Percentiles rank a stretch among this genome's conserved stretches.
These are phyloP conservation scores for Pachyrhynchus sulphureomaculatus DNA, from an alignment of 1,140 invertebrate genomes.

Conservation along the genomic window DNA sequence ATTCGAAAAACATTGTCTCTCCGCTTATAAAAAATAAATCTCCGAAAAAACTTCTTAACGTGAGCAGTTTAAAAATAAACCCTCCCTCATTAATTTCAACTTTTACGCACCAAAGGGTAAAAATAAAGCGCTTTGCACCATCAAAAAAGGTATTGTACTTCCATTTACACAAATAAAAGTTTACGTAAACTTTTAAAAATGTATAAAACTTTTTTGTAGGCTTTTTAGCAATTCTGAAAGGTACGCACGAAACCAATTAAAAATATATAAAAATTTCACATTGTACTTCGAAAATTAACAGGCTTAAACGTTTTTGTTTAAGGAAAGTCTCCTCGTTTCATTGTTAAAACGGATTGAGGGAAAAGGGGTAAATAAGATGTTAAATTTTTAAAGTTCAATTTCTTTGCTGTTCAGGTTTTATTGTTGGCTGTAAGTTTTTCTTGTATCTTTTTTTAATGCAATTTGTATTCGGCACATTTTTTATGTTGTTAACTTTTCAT, in stretches of 20 bases:
- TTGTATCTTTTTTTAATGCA: not conserved
- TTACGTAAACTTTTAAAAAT: not conserved
- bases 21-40: not conserved
- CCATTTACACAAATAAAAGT: slow-evolving; percentile 1
- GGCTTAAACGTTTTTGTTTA: not conserved
- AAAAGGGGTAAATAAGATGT: slow-evolving; percentile 1
- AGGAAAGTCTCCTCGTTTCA: not conserved
- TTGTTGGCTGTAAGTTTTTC: not conserved
- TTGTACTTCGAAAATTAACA: not conserved
- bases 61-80: not conserved
- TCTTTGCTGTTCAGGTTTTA: slow-evolving; percentile 3
- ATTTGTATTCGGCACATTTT: slow-evolving; percentile 1
- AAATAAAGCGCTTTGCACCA: not conserved
- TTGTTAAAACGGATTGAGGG: not conserved
- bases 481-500: not conserved
- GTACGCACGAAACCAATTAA: slow-evolving; percentile 8
- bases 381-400: slow-evolving; percentile 11
- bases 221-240: not conserved
- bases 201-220: slow-evolving; percentile 4
- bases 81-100: not conserved
- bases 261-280: slow-evolving; percentile 8
- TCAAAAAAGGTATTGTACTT: not conserved
- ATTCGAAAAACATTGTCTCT: too few species aligned
- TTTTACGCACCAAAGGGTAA: not conserved
- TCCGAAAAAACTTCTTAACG: not conserved